Evolutionary conservation across 2,113 vertebrate genomes (phyloP), one percentile per base, ranked within the genome.

Genomic region (Elgaria multicarinata): DNA sequence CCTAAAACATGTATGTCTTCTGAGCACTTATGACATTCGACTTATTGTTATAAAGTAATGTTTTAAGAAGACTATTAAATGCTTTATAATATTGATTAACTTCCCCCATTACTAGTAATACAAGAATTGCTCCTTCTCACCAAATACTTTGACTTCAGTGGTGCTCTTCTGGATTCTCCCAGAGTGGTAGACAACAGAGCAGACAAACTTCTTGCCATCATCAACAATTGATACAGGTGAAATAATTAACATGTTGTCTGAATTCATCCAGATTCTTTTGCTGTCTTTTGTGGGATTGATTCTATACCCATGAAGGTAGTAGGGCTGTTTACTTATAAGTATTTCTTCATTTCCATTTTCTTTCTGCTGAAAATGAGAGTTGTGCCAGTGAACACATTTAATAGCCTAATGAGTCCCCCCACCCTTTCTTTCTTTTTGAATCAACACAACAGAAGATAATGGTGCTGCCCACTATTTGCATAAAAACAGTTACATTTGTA

Each of bases 111-210:
- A 75, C 50, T 44, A 76, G 3, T 86, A n/a, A 36, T 62, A 80
- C 4, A n/a, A 62, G 33, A 1, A 66, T 69, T 67, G 22, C 13
- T 46, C 44, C 6, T 31, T 8, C 96, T 97, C 95, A 97, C 95
- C 95, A 0, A 96, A 97, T 22, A 96, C 93, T 91, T 93, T 95
- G 72, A 97, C 87, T 0, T 28, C 96, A 83, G 93, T 97, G 82
- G 90, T 96, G 87, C 64, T 95, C 80, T 85, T 96, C 83, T 39
- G 74, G 62, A 89, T 89, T 93, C 92, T 95, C 46, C 93, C 91
- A 0, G 87, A 42, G 13, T 91, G 90, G 89, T 90, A n/a, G 16
- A 1, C 0, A 80, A 95, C 0, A 0, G 53, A 87, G 80, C 95
- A 95, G 81, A 92, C 95, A 81, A 97, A 97, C 20, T 77, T 93